Conservation (phyloP, 2,797 vertebrate species). For the Philypnodon macrostomus region DNA sequence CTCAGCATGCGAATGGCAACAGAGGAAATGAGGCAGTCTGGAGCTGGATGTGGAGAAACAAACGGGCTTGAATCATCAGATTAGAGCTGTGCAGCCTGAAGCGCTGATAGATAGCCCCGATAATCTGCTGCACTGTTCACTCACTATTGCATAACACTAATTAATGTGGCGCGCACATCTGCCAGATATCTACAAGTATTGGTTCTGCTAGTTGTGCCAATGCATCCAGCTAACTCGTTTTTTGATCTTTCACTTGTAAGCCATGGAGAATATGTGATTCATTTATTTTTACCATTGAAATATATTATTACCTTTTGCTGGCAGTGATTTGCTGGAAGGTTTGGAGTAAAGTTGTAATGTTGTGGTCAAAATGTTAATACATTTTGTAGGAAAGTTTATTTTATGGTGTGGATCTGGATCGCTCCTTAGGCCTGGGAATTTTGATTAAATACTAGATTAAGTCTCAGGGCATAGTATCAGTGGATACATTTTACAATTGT, state of each 20-base stretch:
- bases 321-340: too few species aligned
- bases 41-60: conserved; percentile 31
- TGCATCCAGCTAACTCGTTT: not conserved
- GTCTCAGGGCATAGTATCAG: too few species aligned
- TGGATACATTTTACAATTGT: too few species aligned
- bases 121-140: conserved; percentile 58
- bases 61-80: conserved; percentile 56
- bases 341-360: too few species aligned
- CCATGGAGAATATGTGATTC: conserved; percentile 39
- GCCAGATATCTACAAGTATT: conserved; percentile 32
- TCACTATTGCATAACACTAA: conserved; percentile 53
- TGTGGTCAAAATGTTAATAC: too few species aligned
- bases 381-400: too few species aligned
- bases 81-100: conserved; percentile 51
- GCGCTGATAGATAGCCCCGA: conserved; percentile 50
- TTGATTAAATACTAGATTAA: too few species aligned
- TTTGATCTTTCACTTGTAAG: not conserved
- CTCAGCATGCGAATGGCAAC: conserved; percentile 29
- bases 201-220: conserved; percentile 12
- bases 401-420: too few species aligned
- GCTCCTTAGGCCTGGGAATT: too few species aligned
- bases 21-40: conserved; percentile 39
- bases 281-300: too few species aligned
- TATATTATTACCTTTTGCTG: too few species aligned
- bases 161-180: conserved; percentile 51